Base-by-base conservation (phyloP, 1,140 invertebrate species). In the Drosophila teissieri region DNA sequence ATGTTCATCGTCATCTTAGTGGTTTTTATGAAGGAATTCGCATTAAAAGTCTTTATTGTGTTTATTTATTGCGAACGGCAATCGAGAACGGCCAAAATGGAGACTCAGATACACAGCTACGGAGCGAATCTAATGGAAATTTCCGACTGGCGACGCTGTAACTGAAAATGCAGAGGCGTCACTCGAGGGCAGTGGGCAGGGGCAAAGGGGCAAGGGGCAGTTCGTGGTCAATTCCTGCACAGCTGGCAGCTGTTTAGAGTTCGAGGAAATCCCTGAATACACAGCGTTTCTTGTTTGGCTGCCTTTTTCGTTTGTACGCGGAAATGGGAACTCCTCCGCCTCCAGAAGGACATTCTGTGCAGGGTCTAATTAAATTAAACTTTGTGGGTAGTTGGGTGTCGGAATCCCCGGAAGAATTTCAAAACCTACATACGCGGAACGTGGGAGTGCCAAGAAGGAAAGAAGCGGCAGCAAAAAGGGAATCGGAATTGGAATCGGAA, bases 11-110 rank as follows among this genome's bases (percentile, higher is more conserved):
- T 82, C 74, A 51, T 34, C 75, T 69, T 80, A 56, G 73, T 88
- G 75, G 79, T 65, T 86, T 86, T 88, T 76, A 77, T 88, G 79
- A 79, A 88, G 67, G 83, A 88, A 88, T 88, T 88, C 83, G 84
- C 83, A 88, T 89, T 88, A 89, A 88, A 89, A 89, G 79, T 89
- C 84, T 88, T 89, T 83, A 88, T 80, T 88, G 80, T 88, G 83
- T 88, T 88, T 88, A 88, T 88, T 88, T 89, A 88, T 88, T 88
- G 76, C 79, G 81, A 86, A 82, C 83, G 75, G 78, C 74, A 76
- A 85, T 62, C 68, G 74, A 78, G 82, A 69, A 70, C 81, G 64
- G 52, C 81, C 82, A 73, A 86, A 83, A 86, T 86, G 79, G 60
- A 73, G 80, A 70, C 37, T 70, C 52, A 68, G 54, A 64, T 39